These are phyloP conservation scores for Ptilodon capucinus DNA, from an alignment of 2,888 invertebrate species.

Conservation along the genomic window DNA sequence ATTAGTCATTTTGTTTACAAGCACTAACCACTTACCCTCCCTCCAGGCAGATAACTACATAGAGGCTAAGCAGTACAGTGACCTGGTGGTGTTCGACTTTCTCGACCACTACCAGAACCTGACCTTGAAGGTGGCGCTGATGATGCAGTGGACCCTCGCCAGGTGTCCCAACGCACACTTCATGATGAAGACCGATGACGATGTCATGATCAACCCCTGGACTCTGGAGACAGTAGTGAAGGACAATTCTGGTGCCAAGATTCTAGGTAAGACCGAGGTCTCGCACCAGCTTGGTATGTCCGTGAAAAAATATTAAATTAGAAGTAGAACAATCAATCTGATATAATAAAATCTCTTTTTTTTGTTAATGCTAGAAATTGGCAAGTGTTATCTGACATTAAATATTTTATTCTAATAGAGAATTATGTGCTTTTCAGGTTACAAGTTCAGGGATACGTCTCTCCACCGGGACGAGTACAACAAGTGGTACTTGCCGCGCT, in stretches of 20 bases:
- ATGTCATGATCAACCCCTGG: conserved; percentile 83
- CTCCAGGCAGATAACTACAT: conserved; percentile 63
- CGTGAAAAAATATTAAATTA: too few species aligned
- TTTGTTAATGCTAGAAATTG: too few species aligned
- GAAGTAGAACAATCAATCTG: too few species aligned
- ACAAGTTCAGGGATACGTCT: conserved; percentile 63
- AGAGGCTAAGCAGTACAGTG: conserved; percentile 79
- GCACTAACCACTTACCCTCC: too few species aligned
- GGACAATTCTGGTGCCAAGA: conserved; percentile 49
- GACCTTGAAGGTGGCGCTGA: conserved; percentile 86
- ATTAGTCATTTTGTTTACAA: background rate
- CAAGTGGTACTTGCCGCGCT: conserved; percentile 86
- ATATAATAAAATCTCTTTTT: too few species aligned
- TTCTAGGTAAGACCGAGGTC: conserved; percentile 67
- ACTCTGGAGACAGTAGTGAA: conserved; percentile 51
- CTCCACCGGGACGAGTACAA: conserved; percentile 84
- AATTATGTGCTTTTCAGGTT: conserved; percentile 58
- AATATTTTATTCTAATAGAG: too few species aligned
- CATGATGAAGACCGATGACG: conserved; percentile 84
- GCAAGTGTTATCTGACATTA: too few species aligned
- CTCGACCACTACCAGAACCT: conserved; percentile 85
- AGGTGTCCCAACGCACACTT: conserved; percentile 79
- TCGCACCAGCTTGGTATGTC: too few species aligned
- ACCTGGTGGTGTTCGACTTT: conserved; percentile 84
- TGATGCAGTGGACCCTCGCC: conserved; percentile 82